A percentile compares a stretch with the other conserved stretches of the same genome.
These are phyloP conservation scores for Gnathonemus echidnorhynchus DNA, from an alignment of 2,113 vertebrate species.

Conservation along the genomic window DNA sequence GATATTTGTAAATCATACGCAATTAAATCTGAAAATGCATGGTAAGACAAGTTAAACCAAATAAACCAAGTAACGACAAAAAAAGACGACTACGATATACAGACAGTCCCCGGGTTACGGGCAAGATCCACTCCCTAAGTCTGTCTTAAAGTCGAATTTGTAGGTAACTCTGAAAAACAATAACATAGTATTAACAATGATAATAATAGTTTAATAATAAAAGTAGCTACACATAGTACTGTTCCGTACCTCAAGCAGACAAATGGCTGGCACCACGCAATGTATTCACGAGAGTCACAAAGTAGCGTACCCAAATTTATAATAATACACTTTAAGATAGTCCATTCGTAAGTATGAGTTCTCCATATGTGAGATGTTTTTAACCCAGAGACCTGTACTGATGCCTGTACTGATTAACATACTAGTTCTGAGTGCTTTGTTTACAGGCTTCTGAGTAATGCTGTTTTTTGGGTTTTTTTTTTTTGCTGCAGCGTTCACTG, in stretches of 20 bases:
- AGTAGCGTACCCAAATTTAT: neutral
- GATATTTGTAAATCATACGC: neutral
- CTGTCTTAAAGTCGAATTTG: neutral
- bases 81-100: neutral
- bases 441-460: neutral
- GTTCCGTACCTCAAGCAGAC: neutral
- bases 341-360: neutral
- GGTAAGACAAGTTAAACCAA: neutral
- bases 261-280: neutral
- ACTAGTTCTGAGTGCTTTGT: neutral
- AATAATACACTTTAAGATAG: neutral
- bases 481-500: neutral
- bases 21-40: neutral
- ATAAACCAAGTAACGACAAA: too few relatives aligned
- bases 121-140: neutral
- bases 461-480: neutral
- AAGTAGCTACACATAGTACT: neutral
- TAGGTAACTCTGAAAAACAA: neutral
- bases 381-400: neutral
- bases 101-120: neutral
- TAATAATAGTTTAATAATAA: neutral
- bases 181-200: neutral
- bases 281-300: neutral
- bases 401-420: neutral
- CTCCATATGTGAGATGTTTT: neutral